These are phyloP conservation scores for Saturnia japonica DNA, from an alignment of 2,888 invertebrate species.

Conservation along the genomic window DNA sequence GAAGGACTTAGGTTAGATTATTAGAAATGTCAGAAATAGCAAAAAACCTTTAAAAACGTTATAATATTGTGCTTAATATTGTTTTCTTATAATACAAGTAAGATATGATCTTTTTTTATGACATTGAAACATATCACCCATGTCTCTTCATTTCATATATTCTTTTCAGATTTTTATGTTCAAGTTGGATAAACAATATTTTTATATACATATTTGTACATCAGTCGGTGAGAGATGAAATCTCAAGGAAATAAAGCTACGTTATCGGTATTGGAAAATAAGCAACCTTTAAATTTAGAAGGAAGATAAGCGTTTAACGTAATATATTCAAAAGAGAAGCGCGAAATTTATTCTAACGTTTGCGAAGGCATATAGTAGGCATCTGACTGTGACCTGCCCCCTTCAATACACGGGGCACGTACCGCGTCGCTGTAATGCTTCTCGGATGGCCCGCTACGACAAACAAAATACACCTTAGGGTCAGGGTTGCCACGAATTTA, in stretches of 20 bases:
- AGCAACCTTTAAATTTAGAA: neutral
- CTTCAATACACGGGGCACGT: conserved; percentile 52
- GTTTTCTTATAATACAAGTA: too few species aligned
- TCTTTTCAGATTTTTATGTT: too few species aligned
- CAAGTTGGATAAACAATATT: neutral
- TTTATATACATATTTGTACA: neutral
- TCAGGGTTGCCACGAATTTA: conserved; percentile 16
- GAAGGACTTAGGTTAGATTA: too few species aligned
- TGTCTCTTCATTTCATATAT: too few species aligned
- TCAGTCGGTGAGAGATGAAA: neutral
- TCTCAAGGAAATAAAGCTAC: neutral
- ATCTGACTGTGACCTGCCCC: conserved; percentile 22
- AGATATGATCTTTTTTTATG: too few species aligned
- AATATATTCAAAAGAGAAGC: neutral
- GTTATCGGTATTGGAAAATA: neutral
- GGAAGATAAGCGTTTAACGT: neutral
- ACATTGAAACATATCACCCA: too few species aligned
- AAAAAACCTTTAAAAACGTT: too few species aligned
- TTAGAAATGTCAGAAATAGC: too few species aligned
- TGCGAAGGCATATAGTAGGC: conserved; percentile 23
- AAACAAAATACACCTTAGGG: conserved; percentile 51
- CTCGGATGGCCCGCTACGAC: conserved; percentile 55
- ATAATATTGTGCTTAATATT: too few species aligned
- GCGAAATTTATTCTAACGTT: conserved; percentile 28
- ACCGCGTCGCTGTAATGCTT: conserved; percentile 50